These are phyloP conservation scores for Mus spicilegus DNA, from an alignment of 2,113 vertebrate species.

Conservation along the genomic window DNA sequence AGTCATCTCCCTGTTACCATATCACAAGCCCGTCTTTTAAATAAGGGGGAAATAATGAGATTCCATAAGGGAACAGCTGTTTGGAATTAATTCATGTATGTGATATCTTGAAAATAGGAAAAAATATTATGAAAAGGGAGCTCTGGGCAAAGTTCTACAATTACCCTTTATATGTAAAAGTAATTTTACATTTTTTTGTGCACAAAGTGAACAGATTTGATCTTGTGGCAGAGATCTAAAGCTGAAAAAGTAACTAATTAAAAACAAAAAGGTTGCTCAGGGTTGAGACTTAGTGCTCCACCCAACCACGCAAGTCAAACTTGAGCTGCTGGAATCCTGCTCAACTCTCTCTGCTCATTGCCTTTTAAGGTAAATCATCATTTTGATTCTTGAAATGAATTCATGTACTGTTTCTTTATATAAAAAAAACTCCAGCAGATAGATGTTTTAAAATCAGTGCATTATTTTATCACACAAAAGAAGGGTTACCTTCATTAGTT, in stretches of 20 bases:
- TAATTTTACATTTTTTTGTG: constrained; percentile 47
- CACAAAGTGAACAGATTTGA: constrained; percentile 8
- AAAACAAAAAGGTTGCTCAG: constrained; percentile 46
- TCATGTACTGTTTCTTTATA: constrained; percentile 14
- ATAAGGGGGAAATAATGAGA: background rate
- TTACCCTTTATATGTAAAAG: constrained; percentile 30
- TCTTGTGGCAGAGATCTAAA: constrained; percentile 8
- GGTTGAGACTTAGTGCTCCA: constrained; percentile 49
- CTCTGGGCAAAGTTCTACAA: background rate
- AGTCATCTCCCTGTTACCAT: background rate
- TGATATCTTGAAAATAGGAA: background rate
- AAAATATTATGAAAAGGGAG: background rate
- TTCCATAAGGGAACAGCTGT: background rate
- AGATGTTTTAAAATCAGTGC: constrained; percentile 64
- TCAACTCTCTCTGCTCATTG: constrained; percentile 39
- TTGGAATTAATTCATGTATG: background rate
- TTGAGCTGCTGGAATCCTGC: constrained; percentile 37
- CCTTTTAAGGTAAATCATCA: constrained; percentile 42
- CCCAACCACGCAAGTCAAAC: background rate
- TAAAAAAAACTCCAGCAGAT: background rate
- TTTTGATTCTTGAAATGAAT: constrained; percentile 53
- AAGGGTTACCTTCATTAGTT: constrained; percentile 66
- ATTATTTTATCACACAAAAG: constrained; percentile 68
- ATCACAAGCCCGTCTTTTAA: background rate
- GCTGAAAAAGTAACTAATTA: constrained; percentile 41